Conservation (phyloP, 2,797 vertebrate genomes). For the Aphelocoma californica region DNA sequence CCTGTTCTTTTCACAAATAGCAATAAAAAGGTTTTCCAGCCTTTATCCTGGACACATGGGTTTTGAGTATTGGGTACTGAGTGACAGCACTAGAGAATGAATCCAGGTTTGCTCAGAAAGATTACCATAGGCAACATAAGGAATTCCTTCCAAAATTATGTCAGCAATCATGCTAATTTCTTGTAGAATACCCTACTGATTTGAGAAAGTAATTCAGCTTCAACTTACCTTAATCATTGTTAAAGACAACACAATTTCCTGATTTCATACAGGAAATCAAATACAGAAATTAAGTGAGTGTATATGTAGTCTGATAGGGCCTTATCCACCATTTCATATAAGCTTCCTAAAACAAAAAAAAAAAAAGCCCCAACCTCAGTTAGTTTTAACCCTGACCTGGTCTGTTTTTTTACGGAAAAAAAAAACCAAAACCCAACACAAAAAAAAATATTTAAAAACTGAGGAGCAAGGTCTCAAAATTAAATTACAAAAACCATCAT, state of each 20-base stretch:
- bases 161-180: neutral
- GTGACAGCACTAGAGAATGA: neutral
- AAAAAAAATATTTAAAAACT: neutral
- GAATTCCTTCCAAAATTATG: neutral
- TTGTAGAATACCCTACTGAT: neutral
- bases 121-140: neutral
- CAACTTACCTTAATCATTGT: neutral
- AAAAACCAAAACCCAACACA: no score
- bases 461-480: neutral
- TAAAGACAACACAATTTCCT: neutral
- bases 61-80: neutral
- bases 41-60: neutral
- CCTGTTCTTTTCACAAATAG: neutral
- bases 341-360: neutral
- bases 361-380: neutral
- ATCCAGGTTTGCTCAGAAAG: neutral
- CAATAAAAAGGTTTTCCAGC: neutral
- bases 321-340: neutral
- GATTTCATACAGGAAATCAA: neutral
- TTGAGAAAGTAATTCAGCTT: neutral
- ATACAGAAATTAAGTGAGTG: neutral
- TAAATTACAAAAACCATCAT: neutral
- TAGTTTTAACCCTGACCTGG: neutral
- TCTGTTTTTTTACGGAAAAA: neutral
- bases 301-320: neutral